Percentiles rank a stretch among this genome's conserved stretches.
These are phyloP conservation scores for Hepsetus odoe DNA, from an alignment of 2,113 vertebrate genomes.

Conservation along the genomic window DNA sequence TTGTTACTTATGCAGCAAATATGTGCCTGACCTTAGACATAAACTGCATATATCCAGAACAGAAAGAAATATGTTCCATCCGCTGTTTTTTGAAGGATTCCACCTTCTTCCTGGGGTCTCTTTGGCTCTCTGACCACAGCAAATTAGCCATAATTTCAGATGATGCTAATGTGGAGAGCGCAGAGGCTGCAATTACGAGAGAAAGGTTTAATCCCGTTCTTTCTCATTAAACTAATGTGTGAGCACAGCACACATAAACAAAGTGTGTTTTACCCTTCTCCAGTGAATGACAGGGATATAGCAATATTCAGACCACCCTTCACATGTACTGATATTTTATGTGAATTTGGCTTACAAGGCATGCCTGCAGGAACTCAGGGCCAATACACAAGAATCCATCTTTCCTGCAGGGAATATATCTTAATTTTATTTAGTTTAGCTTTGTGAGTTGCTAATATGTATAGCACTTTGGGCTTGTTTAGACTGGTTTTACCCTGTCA, in stretches of 20 bases:
- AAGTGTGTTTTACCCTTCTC: background rate
- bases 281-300: too few species aligned
- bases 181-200: conserved; percentile 21
- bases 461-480: background rate
- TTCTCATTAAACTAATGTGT: conserved; percentile 13
- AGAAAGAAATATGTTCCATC: background rate
- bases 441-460: background rate
- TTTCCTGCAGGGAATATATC: background rate
- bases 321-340: background rate
- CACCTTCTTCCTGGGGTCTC: background rate
- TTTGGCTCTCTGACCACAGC: background rate
- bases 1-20: background rate
- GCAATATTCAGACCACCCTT: background rate
- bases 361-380: background rate
- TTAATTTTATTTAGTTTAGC: background rate
- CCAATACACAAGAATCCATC: background rate
- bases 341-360: background rate
- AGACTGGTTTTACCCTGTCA: too few species aligned
- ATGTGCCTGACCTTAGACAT: background rate
- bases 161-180: background rate
- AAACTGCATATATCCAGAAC: background rate
- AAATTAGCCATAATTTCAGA: background rate
- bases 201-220: conserved; percentile 11
- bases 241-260: background rate
- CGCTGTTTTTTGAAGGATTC: background rate